Conservation (phyloP, 2,797 vertebrate genomes). For the Chiroxiphia lanceolata region DNA sequence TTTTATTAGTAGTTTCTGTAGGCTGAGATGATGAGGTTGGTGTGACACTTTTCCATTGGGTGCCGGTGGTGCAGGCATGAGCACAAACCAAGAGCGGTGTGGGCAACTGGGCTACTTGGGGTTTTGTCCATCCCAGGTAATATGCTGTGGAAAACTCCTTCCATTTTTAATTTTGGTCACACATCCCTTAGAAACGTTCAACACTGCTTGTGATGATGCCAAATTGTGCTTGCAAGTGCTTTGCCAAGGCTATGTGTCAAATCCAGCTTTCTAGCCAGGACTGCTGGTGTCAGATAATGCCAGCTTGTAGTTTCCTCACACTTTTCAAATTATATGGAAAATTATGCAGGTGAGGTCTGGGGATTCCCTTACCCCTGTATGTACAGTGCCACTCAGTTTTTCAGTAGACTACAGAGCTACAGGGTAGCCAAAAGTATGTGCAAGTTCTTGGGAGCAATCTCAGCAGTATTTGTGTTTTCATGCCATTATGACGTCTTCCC, state of each 20-base stretch:
- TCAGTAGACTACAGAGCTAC: not conserved
- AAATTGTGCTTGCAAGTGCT: not conserved
- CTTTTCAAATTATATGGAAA: not conserved
- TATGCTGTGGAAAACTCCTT: not conserved
- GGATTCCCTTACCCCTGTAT: not conserved
- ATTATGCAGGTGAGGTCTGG: not conserved
- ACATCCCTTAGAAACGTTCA: not conserved
- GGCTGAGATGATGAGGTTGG: not conserved
- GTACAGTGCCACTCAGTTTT: not conserved
- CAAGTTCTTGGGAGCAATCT: not conserved
- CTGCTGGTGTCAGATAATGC: not conserved
- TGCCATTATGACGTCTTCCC: not conserved
- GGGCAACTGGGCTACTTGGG: not conserved
- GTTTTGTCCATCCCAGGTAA: not conserved
- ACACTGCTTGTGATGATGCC: not conserved
- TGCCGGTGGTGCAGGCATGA: not conserved
- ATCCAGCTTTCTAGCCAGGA: not conserved
- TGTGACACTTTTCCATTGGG: not conserved
- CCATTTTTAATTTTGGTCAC: not conserved
- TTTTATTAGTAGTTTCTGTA: not conserved
- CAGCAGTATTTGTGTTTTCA: not conserved
- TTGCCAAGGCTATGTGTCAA: not conserved
- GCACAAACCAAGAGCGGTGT: rapidly evolving
- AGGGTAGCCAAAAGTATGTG: not conserved
- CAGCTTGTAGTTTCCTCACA: not conserved